Base-by-base conservation (phyloP, 2,888 invertebrate species). In the Cacoxenus indagator region DNA sequence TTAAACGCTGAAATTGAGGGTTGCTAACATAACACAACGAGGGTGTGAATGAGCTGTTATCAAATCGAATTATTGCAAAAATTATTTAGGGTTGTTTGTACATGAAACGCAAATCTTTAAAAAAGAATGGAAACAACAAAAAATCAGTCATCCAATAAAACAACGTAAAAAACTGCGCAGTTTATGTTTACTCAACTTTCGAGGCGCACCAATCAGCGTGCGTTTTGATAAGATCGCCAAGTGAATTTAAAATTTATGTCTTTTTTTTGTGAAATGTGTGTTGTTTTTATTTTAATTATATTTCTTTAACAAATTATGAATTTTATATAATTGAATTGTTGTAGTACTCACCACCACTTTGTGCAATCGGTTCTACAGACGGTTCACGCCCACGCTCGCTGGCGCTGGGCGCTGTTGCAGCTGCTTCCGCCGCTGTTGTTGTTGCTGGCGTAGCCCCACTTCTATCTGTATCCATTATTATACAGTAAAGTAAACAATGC, bases 151-250 rank as follows among this genome's bases (percentile, higher is more conserved):
- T 62, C 61, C 61, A 62, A 62, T 62, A 62, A 62, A 51, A 67
- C 72, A 71, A 70, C 59, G 67, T 68, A 73, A 76, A 72, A 64
- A 79, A 80, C 83, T 83, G 71, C 80, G 80, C 78, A 83, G 74
- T 82, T 78, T 54, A 11, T 51, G 22, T 51, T 37, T 37, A 37
- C 64, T 68, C 67, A 70, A 73, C 29, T n/a, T 59, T 69, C 61
- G 68, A 69, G 70, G 29, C 57, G 29, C 59, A 65, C 80, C 80
- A 81, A 81, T 81, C 80, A 83, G 82, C 73, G 45, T 24, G 57
- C 68, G 73, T 72, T 83, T 75, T 81, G 83, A 81, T 81, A 81
- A 81, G 83, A 81, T 82, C 77, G 67, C 65, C 27, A 55, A 37
- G 14, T n/a, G n/a, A 37, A 37, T 37, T 11, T 14, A 37, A 37